phyloP scores from a whole-genome alignment of 1,140 invertebrate species.

The Papilio glaucus region DNA sequence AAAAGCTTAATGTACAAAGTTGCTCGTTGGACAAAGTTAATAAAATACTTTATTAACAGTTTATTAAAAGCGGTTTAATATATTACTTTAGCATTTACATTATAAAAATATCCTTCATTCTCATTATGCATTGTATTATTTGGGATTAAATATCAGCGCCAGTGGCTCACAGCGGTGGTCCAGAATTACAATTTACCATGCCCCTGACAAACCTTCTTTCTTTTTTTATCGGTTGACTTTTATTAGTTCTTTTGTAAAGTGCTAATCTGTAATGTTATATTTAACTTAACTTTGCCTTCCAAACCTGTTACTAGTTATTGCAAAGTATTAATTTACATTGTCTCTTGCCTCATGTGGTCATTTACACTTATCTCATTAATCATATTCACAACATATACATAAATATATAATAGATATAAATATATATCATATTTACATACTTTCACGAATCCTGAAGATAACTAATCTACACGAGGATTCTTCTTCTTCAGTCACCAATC shows the following conservation, averaged over 20 bases:
- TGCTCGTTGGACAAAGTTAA: conserved; percentile 1
- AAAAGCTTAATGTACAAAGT: conserved; percentile 21
- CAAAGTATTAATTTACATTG: neutral
- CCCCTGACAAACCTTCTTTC: no score
- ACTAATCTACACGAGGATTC: neutral
- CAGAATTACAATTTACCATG: no score
- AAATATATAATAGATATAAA: neutral
- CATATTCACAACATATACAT: neutral
- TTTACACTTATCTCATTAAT: neutral
- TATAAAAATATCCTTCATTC: neutral
- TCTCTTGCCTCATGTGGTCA: neutral
- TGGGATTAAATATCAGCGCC: neutral
- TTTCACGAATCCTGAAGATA: no score
- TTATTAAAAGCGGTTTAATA: neutral
- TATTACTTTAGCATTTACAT: neutral
- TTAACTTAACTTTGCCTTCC: neutral
- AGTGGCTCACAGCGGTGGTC: no score
- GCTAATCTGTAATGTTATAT: neutral
- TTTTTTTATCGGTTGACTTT: no score
- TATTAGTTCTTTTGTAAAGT: neutral
- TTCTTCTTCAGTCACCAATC: no score
- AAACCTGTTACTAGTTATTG: neutral
- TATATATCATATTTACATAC: no score
- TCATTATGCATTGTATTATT: neutral
- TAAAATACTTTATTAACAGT: conserved; percentile 9